phyloP scores from a whole-genome alignment of 2,113 vertebrate genomes.

The Pao palembangensis region DNA sequence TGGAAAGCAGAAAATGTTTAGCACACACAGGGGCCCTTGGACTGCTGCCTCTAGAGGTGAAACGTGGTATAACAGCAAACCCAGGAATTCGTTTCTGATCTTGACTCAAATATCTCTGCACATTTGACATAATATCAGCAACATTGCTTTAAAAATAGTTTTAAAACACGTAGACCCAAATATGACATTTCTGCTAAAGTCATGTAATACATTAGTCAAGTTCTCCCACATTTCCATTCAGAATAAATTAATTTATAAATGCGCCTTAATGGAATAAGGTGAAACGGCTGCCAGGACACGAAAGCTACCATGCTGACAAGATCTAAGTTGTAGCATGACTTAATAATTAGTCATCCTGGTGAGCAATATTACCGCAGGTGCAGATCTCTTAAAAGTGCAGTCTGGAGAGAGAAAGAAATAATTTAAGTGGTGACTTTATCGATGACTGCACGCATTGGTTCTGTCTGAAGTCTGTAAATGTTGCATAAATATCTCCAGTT shows the following conservation, averaged over 20 bases:
- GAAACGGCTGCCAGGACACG: neutral
- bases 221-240: neutral
- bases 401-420: neutral
- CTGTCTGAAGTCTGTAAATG: constrained; percentile 10
- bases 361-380: neutral
- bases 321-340: neutral
- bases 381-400: neutral
- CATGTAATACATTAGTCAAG: neutral
- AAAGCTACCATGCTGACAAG: neutral
- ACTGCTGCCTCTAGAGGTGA: no score
- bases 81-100: no score
- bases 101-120: no score
- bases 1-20: no score
- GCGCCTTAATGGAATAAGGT: neutral
- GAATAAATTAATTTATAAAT: neutral
- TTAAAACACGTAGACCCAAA: no score
- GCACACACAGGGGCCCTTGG: no score
- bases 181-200: neutral
- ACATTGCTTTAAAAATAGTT: no score
- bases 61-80: no score
- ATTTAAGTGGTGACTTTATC: neutral
- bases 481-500: constrained; percentile 18
- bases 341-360: neutral
- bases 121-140: no score
- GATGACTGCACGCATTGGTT: neutral